Evolutionary conservation across 1,140 invertebrate genomes (phyloP).

Genomic region (Pseudomyrmex dendroicus): DNA sequence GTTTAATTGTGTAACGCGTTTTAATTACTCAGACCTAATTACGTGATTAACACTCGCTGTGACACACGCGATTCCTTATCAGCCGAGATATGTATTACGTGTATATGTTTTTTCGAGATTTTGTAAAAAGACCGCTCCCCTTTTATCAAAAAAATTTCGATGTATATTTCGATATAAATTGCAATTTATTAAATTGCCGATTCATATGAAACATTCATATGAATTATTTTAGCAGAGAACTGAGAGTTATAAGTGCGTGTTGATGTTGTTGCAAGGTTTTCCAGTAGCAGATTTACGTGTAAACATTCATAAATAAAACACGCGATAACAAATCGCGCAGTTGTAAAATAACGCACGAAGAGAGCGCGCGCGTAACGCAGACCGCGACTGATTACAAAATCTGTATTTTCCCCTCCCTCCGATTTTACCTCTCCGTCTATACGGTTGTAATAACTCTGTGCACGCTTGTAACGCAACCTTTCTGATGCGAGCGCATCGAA

Average conservation of each 20-base stretch:
- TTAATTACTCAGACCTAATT: constrained; percentile 24
- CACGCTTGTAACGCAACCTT: background rate
- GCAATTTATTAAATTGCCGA: background rate
- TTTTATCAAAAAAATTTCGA: too few relatives aligned
- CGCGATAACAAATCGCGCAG: constrained; percentile 38
- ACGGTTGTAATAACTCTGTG: constrained; percentile 22
- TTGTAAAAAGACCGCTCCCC: too few relatives aligned
- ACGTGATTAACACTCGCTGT: background rate
- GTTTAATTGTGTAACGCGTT: background rate
- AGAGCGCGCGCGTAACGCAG: background rate
- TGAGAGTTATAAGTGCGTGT: too few relatives aligned
- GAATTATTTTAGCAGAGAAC: too few relatives aligned
- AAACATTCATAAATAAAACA: constrained; percentile 14
- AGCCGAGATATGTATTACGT: background rate
- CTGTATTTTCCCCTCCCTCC: constrained; percentile 6
- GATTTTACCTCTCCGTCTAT: constrained; percentile 7
- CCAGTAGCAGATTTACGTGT: background rate
- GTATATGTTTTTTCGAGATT: background rate
- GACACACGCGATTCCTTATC: background rate
- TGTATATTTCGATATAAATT: too few relatives aligned
- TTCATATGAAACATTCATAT: background rate
- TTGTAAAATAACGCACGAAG: constrained; percentile 4
- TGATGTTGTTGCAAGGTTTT: background rate
- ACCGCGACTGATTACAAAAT: constrained; percentile 38
- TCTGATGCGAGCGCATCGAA: constrained; percentile 31